Evolutionary conservation across 2,888 invertebrate species (phyloP), one percentile per base, ranked within the genome.

Genomic region (Limnephilus marmoratus): DNA sequence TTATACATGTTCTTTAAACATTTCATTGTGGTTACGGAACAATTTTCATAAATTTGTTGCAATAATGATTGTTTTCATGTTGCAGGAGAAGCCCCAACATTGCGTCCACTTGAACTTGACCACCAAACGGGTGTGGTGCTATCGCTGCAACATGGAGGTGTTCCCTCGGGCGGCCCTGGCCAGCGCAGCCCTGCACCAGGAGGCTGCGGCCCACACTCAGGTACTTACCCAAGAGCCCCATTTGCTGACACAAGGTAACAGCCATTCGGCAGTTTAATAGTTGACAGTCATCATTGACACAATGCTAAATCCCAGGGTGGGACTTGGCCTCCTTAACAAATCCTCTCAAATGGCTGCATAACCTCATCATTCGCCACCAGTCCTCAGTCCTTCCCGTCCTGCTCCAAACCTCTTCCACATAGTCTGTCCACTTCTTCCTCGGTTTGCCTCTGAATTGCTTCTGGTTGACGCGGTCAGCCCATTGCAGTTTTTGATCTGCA

Each of bases 71-170:
- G 68, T 68, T 24, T 68, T 34, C 18, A 12, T 86, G 45, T 94
- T 95, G 82, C 94, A 98, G 97, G 96, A 96, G 93, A 96, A 96
- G 94, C 97, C 97, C 81, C 95, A 95, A 29, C 98, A 98, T 95
- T 97, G 97, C 94, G 97, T 98, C 94, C 97, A 98, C 95, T 97
- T 99, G 97, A 99, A 99, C 95, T 95, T 99, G 92, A 97, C 98
- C 1, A 98, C 98, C 0, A 97, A 97, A 94, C 96, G 98, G 94
- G 97, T 99, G 94, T 99, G 99, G 98, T 99, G 99, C 95, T 98
- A 98, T 94, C 95, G 97, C 93, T 99, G 99, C 96, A 97, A 98
- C 94, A 96, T 96, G 90, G 99, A 99, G 95, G 98, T 99, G 1
- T 97, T 97, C 94, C 91, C 81, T 4, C 81, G 80, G 5, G 86